Evolutionary conservation across 2,888 invertebrate genomes (phyloP).

Genomic region (Linnaemya tessellans): DNA sequence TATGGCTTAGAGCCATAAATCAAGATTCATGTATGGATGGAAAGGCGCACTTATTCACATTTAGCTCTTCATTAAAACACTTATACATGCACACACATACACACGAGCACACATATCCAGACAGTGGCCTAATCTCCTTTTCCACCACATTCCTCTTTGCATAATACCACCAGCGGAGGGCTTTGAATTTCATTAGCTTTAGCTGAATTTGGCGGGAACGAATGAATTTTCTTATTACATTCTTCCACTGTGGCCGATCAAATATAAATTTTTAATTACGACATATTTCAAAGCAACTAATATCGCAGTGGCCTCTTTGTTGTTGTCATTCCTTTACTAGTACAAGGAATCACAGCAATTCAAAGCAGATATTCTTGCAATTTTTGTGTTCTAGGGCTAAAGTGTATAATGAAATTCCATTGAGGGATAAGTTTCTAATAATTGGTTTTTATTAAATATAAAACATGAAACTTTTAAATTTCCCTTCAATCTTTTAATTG

Average conservation of each 20-base stretch:
- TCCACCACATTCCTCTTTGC: not conserved
- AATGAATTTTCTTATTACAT: constrained; percentile 8
- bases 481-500: too few species aligned
- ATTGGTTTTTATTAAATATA: not conserved
- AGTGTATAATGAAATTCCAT: constrained; percentile 13
- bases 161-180: not conserved
- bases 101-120: not conserved
- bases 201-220: not conserved
- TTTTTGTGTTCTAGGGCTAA: not conserved
- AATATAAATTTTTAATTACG: constrained; percentile 55
- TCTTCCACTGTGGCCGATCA: constrained; percentile 19
- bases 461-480: not conserved
- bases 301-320: not conserved
- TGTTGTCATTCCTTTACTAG: constrained; percentile 12
- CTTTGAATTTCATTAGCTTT: not conserved
- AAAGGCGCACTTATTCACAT: not conserved
- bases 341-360: not conserved
- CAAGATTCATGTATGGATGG: constrained; percentile 27
- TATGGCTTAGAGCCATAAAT: constrained; percentile 63
- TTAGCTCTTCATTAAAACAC: constrained; percentile 17
- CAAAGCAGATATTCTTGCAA: constrained; percentile 5
- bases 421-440: not conserved
- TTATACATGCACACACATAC: not conserved
- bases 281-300: constrained; percentile 38
- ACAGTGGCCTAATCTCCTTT: not conserved